Conservation (phyloP, 2,888 invertebrate genomes). For the Microctonus brassicae region DNA sequence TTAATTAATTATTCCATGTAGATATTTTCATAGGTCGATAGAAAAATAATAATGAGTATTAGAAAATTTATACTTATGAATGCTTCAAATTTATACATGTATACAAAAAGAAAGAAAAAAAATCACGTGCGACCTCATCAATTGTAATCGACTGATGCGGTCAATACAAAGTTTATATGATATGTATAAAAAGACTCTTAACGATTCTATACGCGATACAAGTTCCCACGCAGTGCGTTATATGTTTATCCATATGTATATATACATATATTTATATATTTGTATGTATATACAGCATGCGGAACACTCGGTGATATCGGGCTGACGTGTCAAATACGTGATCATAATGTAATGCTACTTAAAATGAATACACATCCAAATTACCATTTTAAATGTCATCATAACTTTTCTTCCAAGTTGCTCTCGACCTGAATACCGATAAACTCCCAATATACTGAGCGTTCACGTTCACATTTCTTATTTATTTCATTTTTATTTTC, state of each 20-base stretch:
- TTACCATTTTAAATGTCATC: slow-evolving; percentile 36
- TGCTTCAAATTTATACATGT: not conserved
- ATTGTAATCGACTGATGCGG: slow-evolving; percentile 6
- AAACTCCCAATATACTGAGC: slow-evolving; percentile 26
- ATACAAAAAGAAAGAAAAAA: slow-evolving; percentile 13
- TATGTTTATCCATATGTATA: slow-evolving; percentile 14
- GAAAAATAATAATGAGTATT: not conserved
- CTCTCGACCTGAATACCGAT: slow-evolving; percentile 40
- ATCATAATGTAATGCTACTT: slow-evolving; percentile 62
- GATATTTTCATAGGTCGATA: not conserved
- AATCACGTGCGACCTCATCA: slow-evolving; percentile 30
- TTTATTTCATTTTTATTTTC: not conserved
- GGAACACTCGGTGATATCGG: slow-evolving; percentile 48
- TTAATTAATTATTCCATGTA: too few species aligned
- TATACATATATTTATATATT: slow-evolving; percentile 38
- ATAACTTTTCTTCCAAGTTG: slow-evolving; percentile 34
- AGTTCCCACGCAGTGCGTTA: slow-evolving; percentile 64
- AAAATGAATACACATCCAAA: slow-evolving; percentile 18
- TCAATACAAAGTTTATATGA: slow-evolving; percentile 20
- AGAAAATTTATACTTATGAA: too few species aligned
- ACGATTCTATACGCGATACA: slow-evolving; percentile 64
- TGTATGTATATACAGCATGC: slow-evolving; percentile 26
- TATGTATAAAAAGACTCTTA: slow-evolving; percentile 51
- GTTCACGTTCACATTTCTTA: slow-evolving; percentile 21
- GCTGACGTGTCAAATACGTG: slow-evolving; percentile 64